A percentile compares a stretch with the other conserved stretches of the same genome.
These are phyloP conservation scores for Aleiodes alternator DNA, from an alignment of 2,888 invertebrate species.

Conservation along the genomic window DNA sequence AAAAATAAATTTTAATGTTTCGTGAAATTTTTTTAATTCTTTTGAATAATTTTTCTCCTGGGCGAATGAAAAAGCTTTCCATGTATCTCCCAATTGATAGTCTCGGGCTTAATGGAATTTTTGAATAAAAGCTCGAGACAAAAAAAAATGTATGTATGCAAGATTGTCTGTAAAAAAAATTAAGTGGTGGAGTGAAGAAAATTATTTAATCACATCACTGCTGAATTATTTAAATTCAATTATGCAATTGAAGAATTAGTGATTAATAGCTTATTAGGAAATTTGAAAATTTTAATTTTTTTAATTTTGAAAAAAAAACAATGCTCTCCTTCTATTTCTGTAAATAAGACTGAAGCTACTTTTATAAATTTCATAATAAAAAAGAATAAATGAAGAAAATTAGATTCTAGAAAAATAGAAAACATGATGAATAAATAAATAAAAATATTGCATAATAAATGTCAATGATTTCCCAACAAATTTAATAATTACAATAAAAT, in stretches of 20 bases:
- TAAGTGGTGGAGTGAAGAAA: too few relatives aligned
- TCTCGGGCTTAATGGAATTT: conserved; percentile 5
- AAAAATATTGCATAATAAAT: conserved; percentile 21
- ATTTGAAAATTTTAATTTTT: neutral
- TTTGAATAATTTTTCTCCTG: conserved; percentile 35
- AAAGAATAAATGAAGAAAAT: conserved; percentile 30
- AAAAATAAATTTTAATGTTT: neutral
- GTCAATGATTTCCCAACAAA: conserved; percentile 34
- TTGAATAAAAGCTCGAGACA: conserved; percentile 8
- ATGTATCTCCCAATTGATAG: conserved; percentile 61
- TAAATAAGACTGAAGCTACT: conserved; percentile 64
- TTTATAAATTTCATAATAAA: conserved; percentile 23
- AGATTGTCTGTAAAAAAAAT: conserved; percentile 9
- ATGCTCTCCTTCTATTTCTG: conserved; percentile 48
- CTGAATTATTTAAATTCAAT: conserved; percentile 9
- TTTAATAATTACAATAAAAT: conserved; percentile 44
- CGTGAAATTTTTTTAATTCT: neutral
- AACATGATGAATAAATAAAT: conserved; percentile 8
- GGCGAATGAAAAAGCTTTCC: conserved; percentile 62
- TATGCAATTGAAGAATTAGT: neutral
- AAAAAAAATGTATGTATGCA: conserved; percentile 28
- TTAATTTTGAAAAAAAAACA: conserved; percentile 30
- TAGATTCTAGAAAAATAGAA: conserved; percentile 14
- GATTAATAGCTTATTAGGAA: neutral
- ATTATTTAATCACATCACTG: too few relatives aligned